These are phyloP conservation scores for Paramisgurnus dabryanus DNA, from an alignment of 2,113 vertebrate species.

Conservation along the genomic window DNA sequence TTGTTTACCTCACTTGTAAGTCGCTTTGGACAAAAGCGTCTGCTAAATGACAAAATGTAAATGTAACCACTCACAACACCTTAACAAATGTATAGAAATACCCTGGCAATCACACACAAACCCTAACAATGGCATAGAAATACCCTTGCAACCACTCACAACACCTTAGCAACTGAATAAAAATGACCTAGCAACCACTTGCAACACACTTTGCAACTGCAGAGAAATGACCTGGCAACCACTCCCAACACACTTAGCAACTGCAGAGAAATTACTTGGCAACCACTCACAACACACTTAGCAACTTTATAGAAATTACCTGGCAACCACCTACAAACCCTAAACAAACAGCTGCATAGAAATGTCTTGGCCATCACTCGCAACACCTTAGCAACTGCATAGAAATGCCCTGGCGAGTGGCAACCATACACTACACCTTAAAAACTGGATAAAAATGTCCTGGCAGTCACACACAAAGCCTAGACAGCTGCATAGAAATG, in stretches of 20 bases:
- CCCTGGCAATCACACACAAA: background rate
- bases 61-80: background rate
- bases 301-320: background rate
- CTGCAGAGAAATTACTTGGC: too few relatives aligned
- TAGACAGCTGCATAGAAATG: background rate
- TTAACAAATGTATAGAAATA: background rate
- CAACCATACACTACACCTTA: background rate
- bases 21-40: too few relatives aligned
- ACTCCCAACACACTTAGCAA: too few relatives aligned
- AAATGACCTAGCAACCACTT: background rate
- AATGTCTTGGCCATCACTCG: background rate
- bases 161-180: background rate
- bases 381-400: background rate
- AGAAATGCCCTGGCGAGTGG: background rate
- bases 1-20: too few relatives aligned
- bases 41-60: too few relatives aligned
- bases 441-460: background rate
- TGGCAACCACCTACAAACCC: background rate
- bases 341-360: background rate
- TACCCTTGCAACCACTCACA: background rate
- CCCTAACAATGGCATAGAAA: background rate
- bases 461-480: background rate
- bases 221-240: too few relatives aligned
- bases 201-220: too few relatives aligned
- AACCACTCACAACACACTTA: background rate